Base-by-base conservation (phyloP, 1,140 invertebrate species). In the Antheraea mylitta region DNA sequence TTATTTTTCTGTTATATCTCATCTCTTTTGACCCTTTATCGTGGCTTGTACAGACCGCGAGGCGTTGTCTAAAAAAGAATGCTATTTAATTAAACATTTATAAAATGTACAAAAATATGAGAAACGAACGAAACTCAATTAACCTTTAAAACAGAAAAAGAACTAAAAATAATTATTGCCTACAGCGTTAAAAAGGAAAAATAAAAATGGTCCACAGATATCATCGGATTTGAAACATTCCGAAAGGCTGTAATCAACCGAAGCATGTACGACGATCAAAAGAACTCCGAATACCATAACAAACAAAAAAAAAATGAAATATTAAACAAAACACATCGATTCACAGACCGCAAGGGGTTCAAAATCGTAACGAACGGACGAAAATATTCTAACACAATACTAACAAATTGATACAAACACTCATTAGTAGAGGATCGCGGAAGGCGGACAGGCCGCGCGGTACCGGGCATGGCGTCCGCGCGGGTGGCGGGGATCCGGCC, bases 331-430 rank as follows among this genome's bases (percentile, higher is more conserved):
- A 83, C 59, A 69, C 83, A 89, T 89, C 86, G 86, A 91, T 87
- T 83, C 85, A 64, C 74, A 75, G 74, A 75, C 77, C 88, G 79
- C 88, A 77, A 78, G 8, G 85, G 90, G 90, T 90, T 90, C 89
- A 89, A 89, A 90, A 89, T 90, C 83, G 83, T 89, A 90, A 91
- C 87, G 86, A 87, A 90, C 86, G 83, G 78, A 85, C 83, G 83
- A 86, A 92, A 90, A 92, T 90, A 92, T 92, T 89, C 88, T 89
- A 90, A 92, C 89, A 92, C 90, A 92, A 92, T 92, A 92, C 88
- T 89, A 90, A 89, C 90, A 90, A 92, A 92, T 90, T 92, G 90
- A 92, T 92, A 92, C 90, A 92, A 92, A 92, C 83, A 92, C 87
- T 92, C 89, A 92, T 92, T 92, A 92, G 89, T 85, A 75, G 78